phyloP scores from a whole-genome alignment of 2,113 vertebrate species.

The Actenoides lindsayi region DNA sequence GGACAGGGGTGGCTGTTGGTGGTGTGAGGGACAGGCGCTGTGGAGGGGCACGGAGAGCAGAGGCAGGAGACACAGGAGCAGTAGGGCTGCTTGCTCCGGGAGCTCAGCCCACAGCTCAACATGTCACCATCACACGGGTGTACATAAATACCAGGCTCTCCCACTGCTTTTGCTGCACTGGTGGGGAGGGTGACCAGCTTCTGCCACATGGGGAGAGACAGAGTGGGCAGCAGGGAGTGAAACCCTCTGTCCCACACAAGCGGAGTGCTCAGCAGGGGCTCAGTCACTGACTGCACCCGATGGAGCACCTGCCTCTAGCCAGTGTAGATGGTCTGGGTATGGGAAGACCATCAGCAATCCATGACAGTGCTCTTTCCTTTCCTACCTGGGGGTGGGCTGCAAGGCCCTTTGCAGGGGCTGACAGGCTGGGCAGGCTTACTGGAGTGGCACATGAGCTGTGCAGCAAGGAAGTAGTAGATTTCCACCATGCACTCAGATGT shows the following conservation, averaged over 20 bases:
- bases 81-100: neutral
- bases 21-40: neutral
- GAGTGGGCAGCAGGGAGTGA: neutral
- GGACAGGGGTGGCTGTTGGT: neutral
- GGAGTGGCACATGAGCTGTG: neutral
- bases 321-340: neutral
- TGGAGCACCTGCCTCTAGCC: neutral
- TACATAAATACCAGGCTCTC: neutral
- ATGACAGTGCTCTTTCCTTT: neutral
- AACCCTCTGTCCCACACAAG: fast-evolving
- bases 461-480: neutral
- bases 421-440: neutral
- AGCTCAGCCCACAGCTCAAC: neutral
- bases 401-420: neutral
- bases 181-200: neutral
- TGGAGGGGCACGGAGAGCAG: neutral
- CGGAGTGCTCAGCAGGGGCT: neutral
- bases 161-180: fast-evolving
- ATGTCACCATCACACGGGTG: neutral
- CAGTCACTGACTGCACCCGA: fast-evolving
- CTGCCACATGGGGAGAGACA: fast-evolving
- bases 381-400: neutral
- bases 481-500: neutral
- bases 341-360: neutral
- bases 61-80: neutral